phyloP scores from a whole-genome alignment of 1,140 invertebrate species.

The Tribolium madens region DNA sequence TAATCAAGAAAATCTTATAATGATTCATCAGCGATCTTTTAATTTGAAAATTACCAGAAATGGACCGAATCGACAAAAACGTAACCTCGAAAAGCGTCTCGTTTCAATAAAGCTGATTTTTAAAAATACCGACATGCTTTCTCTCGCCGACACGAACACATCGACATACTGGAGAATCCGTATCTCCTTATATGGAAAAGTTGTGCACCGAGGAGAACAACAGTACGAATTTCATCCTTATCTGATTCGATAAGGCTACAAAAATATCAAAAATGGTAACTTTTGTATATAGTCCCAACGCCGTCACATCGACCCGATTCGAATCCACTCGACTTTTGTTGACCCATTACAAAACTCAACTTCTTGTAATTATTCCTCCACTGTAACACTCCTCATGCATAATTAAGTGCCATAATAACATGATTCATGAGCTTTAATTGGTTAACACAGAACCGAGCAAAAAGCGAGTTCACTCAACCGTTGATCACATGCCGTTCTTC shows the following conservation, averaged over 20 bases:
- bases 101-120: slow-evolving; percentile 10
- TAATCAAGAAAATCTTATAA: neutral
- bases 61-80: neutral
- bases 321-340: neutral
- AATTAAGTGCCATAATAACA: slow-evolving; percentile 39
- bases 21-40: neutral
- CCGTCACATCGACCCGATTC: neutral
- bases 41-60: neutral
- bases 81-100: neutral
- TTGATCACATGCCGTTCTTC: slow-evolving; percentile 33
- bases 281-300: neutral
- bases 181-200: slow-evolving; percentile 41
- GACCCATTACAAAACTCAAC: neutral
- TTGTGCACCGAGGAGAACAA: slow-evolving; percentile 23
- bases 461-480: slow-evolving; percentile 33
- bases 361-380: slow-evolving; percentile 26
- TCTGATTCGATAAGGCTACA: slow-evolving; percentile 30
- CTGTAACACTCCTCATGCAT: slow-evolving; percentile 16
- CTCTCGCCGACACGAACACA: slow-evolving; percentile 7
- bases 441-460: slow-evolving; percentile 28
- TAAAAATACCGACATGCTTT: slow-evolving; percentile 22
- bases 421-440: slow-evolving; percentile 37
- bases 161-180: slow-evolving; percentile 37
- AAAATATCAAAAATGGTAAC: neutral
- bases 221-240: slow-evolving; percentile 8